Evolutionary conservation across 1,140 invertebrate species (phyloP), one percentile per base, ranked within the genome.

Genomic region (Leptinotarsa lineolata): DNA sequence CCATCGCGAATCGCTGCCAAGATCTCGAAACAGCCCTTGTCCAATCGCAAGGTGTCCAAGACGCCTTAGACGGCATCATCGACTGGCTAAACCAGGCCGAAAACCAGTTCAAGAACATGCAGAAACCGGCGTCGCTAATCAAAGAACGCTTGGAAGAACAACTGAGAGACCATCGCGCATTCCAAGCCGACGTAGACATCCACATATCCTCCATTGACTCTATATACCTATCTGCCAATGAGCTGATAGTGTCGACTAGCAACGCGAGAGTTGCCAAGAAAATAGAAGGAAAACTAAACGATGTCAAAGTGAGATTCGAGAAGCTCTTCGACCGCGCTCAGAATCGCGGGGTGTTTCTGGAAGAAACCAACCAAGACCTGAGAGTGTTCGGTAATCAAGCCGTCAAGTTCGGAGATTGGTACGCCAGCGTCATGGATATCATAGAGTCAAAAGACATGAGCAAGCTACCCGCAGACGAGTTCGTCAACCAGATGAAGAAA

Each of bases 21-120:
- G 89, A 92, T 59, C 85, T 98, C 61, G 95, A 98, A 78, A 93
- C 93, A 0, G 95, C 95, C 0, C 86, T 98, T 45, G 91, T 97
- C 6, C 94, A 97, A 84, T 95, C 94, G 68, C 96, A 98, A 85
- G 95, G 94, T n/a, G 92, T 98, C 13, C 94, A 97, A 83, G 95
- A 97, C 83, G 94, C 95, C 11, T 87, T 97, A 1, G 95, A 97
- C 80, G 90, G 92, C 68, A 88, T 98, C 11, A 90, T 94, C 5
- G 84, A 88, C 63, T 98, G 96, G 96, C 85, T 98, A 45, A 92
- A 92, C 73, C 91, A 92, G 76, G 92, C 93, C 11, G 95, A 98
- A 82, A 91, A 89, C 76, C 91, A 92, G 79, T 91, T 94, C 82
- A 95, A 95, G 90, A 91, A 83, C 68, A 80, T 84, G 67, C 82